Evolutionary conservation across 2,888 invertebrate species (phyloP).

Genomic region (Cordilura impudica): DNA sequence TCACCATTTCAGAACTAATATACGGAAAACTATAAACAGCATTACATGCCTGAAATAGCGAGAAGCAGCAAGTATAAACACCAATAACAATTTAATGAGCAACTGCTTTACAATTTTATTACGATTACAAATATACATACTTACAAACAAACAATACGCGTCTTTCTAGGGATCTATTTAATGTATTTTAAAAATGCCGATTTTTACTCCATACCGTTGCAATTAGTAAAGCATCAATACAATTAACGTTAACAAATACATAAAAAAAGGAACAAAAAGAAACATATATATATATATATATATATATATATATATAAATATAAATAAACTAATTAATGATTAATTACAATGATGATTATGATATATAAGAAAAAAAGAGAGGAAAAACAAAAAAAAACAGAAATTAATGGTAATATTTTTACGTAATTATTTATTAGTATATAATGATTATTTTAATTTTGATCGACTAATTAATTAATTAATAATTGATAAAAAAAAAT

Average conservation of each 20-base stretch:
- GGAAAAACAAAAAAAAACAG: slow-evolving; percentile 33
- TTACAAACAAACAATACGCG: slow-evolving; percentile 9
- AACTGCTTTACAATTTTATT: slow-evolving; percentile 48
- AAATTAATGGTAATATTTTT: slow-evolving; percentile 69
- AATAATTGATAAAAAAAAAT: slow-evolving; percentile 44
- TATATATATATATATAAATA: slow-evolving; percentile 44
- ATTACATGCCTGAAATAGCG: slow-evolving; percentile 44
- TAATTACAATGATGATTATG: slow-evolving; percentile 63
- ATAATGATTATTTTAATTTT: slow-evolving; percentile 68
- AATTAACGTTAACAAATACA: slow-evolving; percentile 35
- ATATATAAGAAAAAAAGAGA: slow-evolving; percentile 55
- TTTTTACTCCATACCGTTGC: slow-evolving; percentile 59
- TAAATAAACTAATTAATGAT: slow-evolving; percentile 62
- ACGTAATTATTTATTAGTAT: slow-evolving; percentile 75
- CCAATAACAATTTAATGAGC: slow-evolving; percentile 47
- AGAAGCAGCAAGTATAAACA: slow-evolving; percentile 50
- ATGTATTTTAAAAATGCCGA: slow-evolving; percentile 57
- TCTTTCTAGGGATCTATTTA: slow-evolving; percentile 55
- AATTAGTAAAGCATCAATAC: slow-evolving; percentile 49
- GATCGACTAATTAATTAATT: slow-evolving; percentile 55
- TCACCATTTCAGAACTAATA: slow-evolving; percentile 40
- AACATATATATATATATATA: slow-evolving; percentile 39
- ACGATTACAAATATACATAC: slow-evolving; percentile 35
- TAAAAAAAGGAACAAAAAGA: slow-evolving; percentile 26
- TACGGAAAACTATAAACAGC: slow-evolving; percentile 44